Evolutionary conservation across 2,113 vertebrate species (phyloP).

Genomic region (Entelurus aequoreus): DNA sequence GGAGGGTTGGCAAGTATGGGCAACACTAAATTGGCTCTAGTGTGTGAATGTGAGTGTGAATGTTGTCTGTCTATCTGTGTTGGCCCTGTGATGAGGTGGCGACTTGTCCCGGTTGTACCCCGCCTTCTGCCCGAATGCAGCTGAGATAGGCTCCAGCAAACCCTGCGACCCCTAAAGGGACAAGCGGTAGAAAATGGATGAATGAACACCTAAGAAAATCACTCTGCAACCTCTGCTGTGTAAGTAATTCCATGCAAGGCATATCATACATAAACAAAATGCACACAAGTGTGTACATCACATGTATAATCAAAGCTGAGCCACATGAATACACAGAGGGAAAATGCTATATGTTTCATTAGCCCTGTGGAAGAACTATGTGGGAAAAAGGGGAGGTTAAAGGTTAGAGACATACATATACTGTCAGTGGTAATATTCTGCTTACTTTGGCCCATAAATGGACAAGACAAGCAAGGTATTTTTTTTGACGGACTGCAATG

Average conservation of each 20-base stretch:
- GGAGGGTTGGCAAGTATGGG: no score
- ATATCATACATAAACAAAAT: slow-evolving; percentile 42
- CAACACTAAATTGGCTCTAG: no score
- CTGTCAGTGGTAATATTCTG: slow-evolving; percentile 21
- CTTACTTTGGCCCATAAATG: slow-evolving; percentile 28
- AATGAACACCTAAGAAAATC: slow-evolving; percentile 35
- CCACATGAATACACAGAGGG: slow-evolving; percentile 21
- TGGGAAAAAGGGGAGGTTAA: slow-evolving; percentile 26
- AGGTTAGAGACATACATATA: slow-evolving; percentile 36
- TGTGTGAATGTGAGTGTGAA: no score
- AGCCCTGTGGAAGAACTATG: slow-evolving; percentile 8
- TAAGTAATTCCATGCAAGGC: slow-evolving; percentile 14
- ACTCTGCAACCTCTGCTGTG: slow-evolving; percentile 42
- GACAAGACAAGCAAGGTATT: slow-evolving; percentile 3
- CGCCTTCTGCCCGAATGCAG: no score
- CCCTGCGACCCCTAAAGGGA: no score
- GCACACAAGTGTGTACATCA: slow-evolving; percentile 2
- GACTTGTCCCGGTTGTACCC: no score
- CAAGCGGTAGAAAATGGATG: no score
- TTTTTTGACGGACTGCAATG: slow-evolving; percentile 15
- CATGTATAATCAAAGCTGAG: slow-evolving; percentile 24
- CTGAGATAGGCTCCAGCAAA: no score
- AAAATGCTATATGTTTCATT: slow-evolving; percentile 12
- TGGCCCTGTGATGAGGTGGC: no score
- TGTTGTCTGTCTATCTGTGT: no score